Base-by-base conservation (phyloP, 1,140 invertebrate species). In the Euura saliciscinereae region DNA sequence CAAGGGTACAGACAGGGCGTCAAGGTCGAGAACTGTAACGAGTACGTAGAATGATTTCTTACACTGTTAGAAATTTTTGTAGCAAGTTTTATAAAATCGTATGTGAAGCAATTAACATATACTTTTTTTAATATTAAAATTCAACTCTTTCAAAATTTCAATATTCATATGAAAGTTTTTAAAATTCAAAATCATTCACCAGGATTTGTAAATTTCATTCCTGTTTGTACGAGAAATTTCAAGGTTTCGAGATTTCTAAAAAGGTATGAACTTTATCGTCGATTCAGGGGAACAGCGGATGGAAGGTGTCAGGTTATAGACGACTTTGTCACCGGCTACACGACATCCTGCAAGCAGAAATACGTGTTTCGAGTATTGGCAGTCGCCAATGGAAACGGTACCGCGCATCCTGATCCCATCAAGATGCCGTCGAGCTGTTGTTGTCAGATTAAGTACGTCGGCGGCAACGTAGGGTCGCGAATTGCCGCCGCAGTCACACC, bases 361-460 rank as follows among this genome's bases (percentile, higher is more conserved):
- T 93, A 89, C 75, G 89, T 91, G 64, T 89, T 89, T 69, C 83
- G 90, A 46, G 85, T 88, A 69, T 82, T 92, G 75, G 71, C 90
- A 4, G 89, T 89, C 3, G 66, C 92, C 5, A 84, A 85, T 28
- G 80, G 84, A 3, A 82, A 87, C 43, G 89, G 89, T 2, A 74
- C 82, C 71, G 82, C 89, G 0, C 79, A 85, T 42, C 81, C 88
- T 5, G 89, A 89, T 74, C 80, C 83, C 42, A 91, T 91, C 74
- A 81, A 84, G 79, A 85, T 93, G 70, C 91, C 92, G 3, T 90
- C 91, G 5, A 92, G 91, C 73, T 93, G 92, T 77, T 90, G 90
- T 59, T 93, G 92, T 76, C 87, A 86, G 43, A 75, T 91, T 45
- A 84, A 83, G 73, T 80, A 75, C 68, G 74, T 74, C 2, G 78